A percentile compares a stretch with the other conserved stretches of the same genome.
These are phyloP conservation scores for Suncus etruscus DNA, from an alignment of 2,113 vertebrate genomes.

Conservation along the genomic window DNA sequence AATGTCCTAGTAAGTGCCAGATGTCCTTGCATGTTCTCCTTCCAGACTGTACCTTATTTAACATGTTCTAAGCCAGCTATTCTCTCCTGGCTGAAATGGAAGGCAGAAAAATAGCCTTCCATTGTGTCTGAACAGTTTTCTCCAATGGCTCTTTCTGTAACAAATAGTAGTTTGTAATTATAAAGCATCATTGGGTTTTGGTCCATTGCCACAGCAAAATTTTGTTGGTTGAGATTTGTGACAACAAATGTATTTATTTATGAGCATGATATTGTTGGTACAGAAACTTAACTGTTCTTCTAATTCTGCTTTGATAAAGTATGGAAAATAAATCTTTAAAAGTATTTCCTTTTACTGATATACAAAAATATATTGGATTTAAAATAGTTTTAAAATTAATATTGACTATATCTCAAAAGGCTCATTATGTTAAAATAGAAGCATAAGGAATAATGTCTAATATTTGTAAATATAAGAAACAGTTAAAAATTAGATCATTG, in stretches of 20 bases:
- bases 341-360: slow-evolving; percentile 55
- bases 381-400: slow-evolving; percentile 53
- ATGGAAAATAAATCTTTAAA: slow-evolving; percentile 63
- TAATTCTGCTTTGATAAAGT: slow-evolving; percentile 66
- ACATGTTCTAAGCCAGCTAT: slow-evolving; percentile 28
- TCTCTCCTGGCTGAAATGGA: slow-evolving; percentile 52
- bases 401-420: slow-evolving; percentile 7
- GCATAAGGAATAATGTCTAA: too few species aligned
- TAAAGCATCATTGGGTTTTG: slow-evolving; percentile 48
- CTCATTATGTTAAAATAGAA: slow-evolving; percentile 1
- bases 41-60: slow-evolving; percentile 58
- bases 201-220: slow-evolving; percentile 55
- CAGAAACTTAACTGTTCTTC: neutral
- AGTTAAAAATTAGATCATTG: neutral
- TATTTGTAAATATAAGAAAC: neutral
- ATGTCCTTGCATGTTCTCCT: slow-evolving; percentile 42
- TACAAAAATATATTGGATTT: slow-evolving; percentile 56
- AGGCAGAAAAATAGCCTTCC: slow-evolving; percentile 50
- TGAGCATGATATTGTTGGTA: slow-evolving; percentile 51
- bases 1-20: neutral
- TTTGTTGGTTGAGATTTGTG: slow-evolving; percentile 60
- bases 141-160: slow-evolving; percentile 37
- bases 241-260: slow-evolving; percentile 58
- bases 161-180: slow-evolving; percentile 41
- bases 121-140: neutral